Percentiles rank a stretch among this genome's conserved stretches.
Conservation (phyloP, 2,888 invertebrate species). For the Nephrotoma flavescens region DNA sequence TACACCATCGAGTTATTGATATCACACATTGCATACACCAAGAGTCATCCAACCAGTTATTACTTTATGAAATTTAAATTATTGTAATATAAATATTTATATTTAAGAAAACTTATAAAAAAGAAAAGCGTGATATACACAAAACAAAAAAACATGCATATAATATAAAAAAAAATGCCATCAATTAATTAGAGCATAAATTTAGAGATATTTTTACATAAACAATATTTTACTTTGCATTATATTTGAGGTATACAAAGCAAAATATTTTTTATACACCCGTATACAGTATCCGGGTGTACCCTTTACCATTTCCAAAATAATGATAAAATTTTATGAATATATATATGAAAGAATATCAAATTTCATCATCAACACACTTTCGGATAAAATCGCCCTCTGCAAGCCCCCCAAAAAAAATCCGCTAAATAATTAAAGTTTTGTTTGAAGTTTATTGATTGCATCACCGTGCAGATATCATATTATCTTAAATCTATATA, state of each 20-base stretch:
- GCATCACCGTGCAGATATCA: background rate
- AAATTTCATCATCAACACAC: background rate
- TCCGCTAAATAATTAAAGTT: background rate
- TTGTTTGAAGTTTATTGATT: background rate
- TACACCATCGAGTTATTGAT: background rate
- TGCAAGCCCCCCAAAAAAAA: background rate
- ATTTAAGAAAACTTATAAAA: background rate
- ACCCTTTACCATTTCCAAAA: background rate
- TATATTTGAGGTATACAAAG: background rate
- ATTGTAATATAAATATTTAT: background rate
- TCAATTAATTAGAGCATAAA: conserved; percentile 3
- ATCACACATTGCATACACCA: background rate
- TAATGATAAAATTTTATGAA: background rate
- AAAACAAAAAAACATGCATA: background rate
- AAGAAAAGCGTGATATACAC: background rate
- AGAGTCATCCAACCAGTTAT: background rate
- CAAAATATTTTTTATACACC: background rate
- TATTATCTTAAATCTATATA: background rate
- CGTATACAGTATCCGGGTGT: background rate
- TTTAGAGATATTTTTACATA: background rate
- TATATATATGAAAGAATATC: background rate
- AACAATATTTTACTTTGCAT: background rate
- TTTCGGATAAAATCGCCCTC: background rate
- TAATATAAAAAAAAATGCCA: background rate
- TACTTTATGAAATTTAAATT: background rate